A percentile compares a stretch with the other conserved stretches of the same genome.
Conservation (phyloP, 2,888 invertebrate genomes). For the Pachymerium ferrugineum region DNA sequence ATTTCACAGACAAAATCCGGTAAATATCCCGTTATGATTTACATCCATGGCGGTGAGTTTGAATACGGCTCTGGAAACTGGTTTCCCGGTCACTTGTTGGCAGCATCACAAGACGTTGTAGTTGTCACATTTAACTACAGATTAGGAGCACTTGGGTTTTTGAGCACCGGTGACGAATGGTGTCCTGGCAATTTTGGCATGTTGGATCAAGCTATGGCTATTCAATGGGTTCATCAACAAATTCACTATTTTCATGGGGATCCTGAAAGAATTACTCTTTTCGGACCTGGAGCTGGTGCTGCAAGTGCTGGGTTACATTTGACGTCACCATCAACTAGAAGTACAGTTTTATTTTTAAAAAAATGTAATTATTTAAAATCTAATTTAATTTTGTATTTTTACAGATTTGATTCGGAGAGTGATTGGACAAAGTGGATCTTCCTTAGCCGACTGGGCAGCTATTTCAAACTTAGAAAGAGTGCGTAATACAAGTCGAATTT, state of each 20-base stretch:
- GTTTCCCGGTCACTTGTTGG: constrained; percentile 53
- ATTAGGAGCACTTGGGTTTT: constrained; percentile 51
- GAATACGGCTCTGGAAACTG: constrained; percentile 52
- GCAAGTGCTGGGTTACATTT: constrained; percentile 41
- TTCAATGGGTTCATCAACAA: constrained; percentile 45
- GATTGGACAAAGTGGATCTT: constrained; percentile 82
- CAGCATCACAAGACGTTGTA: constrained; percentile 51
- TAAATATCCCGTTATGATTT: constrained; percentile 70
- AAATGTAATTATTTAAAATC: too few relatives aligned
- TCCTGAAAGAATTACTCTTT: constrained; percentile 42
- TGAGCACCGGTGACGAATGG: constrained; percentile 40
- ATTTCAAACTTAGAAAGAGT: constrained; percentile 73
- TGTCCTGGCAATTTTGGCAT: constrained; percentile 45
- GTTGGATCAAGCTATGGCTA: constrained; percentile 44
- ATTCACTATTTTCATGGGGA: constrained; percentile 43
- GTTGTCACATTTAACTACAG: constrained; percentile 55
- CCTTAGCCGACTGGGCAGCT: constrained; percentile 86
- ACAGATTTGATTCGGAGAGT: constrained; percentile 58
- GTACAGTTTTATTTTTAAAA: too few relatives aligned
- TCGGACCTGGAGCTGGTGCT: constrained; percentile 44
- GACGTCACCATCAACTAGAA: too few relatives aligned
- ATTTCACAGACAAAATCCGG: background rate
- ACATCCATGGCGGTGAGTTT: constrained; percentile 64
- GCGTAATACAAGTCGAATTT: constrained; percentile 81
- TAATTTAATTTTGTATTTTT: background rate